Conservation (phyloP, 2,888 invertebrate genomes). For the Ferdinandea cuprea region DNA sequence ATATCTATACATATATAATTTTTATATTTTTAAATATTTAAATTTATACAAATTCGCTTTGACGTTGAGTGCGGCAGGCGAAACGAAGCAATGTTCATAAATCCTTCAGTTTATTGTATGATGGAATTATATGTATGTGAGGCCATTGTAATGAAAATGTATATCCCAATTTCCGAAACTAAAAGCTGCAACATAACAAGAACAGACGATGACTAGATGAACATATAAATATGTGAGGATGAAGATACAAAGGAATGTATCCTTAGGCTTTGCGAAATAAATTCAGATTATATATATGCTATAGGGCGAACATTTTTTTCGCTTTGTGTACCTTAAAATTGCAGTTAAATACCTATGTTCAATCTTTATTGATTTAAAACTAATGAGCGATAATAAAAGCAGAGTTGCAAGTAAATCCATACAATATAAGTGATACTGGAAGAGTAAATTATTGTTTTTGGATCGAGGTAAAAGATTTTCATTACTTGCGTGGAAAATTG, state of each 20-base stretch:
- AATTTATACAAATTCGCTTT: constrained; percentile 62
- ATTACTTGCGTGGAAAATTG: too few relatives aligned
- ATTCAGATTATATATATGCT: too few relatives aligned
- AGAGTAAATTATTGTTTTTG: too few relatives aligned
- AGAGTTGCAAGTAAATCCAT: too few relatives aligned
- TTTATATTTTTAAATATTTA: constrained; percentile 61
- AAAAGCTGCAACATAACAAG: constrained; percentile 52
- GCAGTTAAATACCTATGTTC: too few relatives aligned
- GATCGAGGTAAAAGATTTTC: too few relatives aligned
- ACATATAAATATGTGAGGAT: too few relatives aligned
- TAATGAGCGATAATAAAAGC: constrained; percentile 3
- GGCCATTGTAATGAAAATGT: constrained; percentile 66
- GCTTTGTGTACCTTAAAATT: constrained; percentile 24
- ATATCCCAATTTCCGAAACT: constrained; percentile 68
- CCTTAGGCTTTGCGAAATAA: constrained; percentile 31
- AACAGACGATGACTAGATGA: constrained; percentile 37
- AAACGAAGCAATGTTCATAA: constrained; percentile 48
- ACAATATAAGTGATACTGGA: too few relatives aligned
- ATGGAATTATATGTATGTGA: constrained; percentile 73
- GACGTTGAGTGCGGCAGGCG: constrained; percentile 23
- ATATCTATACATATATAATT: constrained; percentile 5
- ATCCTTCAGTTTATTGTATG: constrained; percentile 67
- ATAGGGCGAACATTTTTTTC: constrained; percentile 50
- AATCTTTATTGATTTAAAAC: not conserved
- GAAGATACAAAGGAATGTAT: constrained; percentile 19